Evolutionary conservation across 2,888 invertebrate genomes (phyloP).

Genomic region (Eurytoma adleriae): DNA sequence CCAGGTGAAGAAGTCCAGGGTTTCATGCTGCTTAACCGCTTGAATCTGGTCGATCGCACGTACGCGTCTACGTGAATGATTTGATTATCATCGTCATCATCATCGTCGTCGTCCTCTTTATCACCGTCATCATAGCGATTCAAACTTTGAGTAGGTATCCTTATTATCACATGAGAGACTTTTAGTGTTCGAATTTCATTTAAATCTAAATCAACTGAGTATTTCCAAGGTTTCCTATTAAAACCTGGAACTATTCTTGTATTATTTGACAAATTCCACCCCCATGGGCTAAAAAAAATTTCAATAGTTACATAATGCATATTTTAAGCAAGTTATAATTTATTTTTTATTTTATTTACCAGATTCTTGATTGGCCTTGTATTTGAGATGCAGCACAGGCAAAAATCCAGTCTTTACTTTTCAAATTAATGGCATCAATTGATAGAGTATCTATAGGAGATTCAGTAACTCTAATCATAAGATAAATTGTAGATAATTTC

Average conservation of each 20-base stretch:
- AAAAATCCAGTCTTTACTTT: slow-evolving; percentile 86
- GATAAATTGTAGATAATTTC: slow-evolving; percentile 77
- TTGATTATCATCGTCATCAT: slow-evolving; percentile 58
- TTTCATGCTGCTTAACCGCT: slow-evolving; percentile 53
- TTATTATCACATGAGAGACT: slow-evolving; percentile 85
- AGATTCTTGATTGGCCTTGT: slow-evolving; percentile 79
- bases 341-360: slow-evolving; percentile 75
- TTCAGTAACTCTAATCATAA: slow-evolving; percentile 81
- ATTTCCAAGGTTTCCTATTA: slow-evolving; percentile 74
- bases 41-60: slow-evolving; percentile 42
- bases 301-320: background rate
- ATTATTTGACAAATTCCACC: slow-evolving; percentile 79
- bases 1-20: slow-evolving; percentile 60
- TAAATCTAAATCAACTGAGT: slow-evolving; percentile 79
- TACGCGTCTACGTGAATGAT: slow-evolving; percentile 60
- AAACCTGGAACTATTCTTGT: slow-evolving; percentile 79
- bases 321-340: background rate
- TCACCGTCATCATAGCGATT: slow-evolving; percentile 61
- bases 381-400: slow-evolving; percentile 83
- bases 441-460: slow-evolving; percentile 79
- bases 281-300: slow-evolving; percentile 76
- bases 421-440: slow-evolving; percentile 83
- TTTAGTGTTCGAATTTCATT: slow-evolving; percentile 78
- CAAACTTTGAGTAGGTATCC: slow-evolving; percentile 78
- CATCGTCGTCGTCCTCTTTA: slow-evolving; percentile 53